Evolutionary conservation across 2,113 vertebrate genomes (phyloP), one percentile per base, ranked within the genome.

Genomic region (Actinemys pallida): DNA sequence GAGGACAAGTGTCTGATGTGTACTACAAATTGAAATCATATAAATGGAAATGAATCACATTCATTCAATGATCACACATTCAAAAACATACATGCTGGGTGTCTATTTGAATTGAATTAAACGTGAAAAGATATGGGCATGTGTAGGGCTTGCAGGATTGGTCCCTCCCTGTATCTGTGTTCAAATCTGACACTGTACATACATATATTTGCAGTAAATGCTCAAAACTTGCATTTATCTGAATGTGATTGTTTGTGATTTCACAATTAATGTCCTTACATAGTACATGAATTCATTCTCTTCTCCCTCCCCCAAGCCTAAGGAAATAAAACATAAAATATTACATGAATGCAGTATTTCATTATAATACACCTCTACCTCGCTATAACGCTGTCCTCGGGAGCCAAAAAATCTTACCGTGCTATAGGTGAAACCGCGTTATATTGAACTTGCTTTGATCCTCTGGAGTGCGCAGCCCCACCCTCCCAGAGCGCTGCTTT

Each of bases 31-130:
- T 56, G 80, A 79, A 59, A 81, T 50, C 35, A 57, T 59, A 13
- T 39, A 27, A 62, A 24, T 22, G 80, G 52, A 39, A 20, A 50
- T n/a, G 6, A 81, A 42, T 42, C n/a, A 42, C 10, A 42, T 39
- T 31, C 3, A 62, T 31, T 72, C 65, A 69, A 29, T 82, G 35
- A 75, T 56, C 31, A 27, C 3, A 25, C 42, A 10, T n/a, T 20
- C 19, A 6, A 65, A 2, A 8, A 53, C 1, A 1, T 16, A 3
- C 6, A 2, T 84, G 24, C 27, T 59, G 31, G 47, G 52, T 20
- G 49, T 86, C 29, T 10, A 12, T 22, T 72, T 89, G 5, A 5
- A 52, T 10, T 2, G 24, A 17, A 75, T 75, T 42, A 20, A 42
- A 24, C 5, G 24, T 75, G 69, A 75, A 75, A 75, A 42, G n/a